Percentiles rank a stretch among this genome's conserved stretches.
These are phyloP conservation scores for Eubasilissa regina DNA, from an alignment of 1,140 invertebrate species.

Conservation along the genomic window DNA sequence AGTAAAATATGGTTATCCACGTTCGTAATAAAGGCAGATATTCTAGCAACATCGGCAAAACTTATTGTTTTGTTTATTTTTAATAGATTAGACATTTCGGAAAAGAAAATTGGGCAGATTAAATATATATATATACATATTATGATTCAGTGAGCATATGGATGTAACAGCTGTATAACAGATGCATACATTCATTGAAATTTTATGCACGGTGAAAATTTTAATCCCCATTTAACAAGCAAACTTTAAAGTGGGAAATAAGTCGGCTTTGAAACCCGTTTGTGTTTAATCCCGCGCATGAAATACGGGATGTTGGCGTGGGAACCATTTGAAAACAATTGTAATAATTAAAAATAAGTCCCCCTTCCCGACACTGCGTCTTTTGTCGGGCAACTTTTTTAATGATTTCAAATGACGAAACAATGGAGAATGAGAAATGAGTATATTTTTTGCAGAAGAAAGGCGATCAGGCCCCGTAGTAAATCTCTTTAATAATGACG, in stretches of 20 bases:
- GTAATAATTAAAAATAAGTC: constrained; percentile 12
- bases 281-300: not conserved
- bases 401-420: constrained; percentile 5
- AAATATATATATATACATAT: too few relatives aligned
- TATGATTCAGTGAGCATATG: too few relatives aligned
- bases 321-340: constrained; percentile 7
- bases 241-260: not conserved
- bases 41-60: too few relatives aligned
- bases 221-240: constrained; percentile 27
- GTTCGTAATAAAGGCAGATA: too few relatives aligned
- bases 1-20: too few relatives aligned
- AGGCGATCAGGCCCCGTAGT: too few relatives aligned
- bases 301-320: not conserved
- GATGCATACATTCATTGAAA: too few relatives aligned
- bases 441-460: not conserved
- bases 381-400: not conserved
- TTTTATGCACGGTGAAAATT: not conserved
- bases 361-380: not conserved
- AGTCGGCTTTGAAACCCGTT: not conserved
- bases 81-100: too few relatives aligned
- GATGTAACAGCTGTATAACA: too few relatives aligned
- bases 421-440: not conserved
- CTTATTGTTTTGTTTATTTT: too few relatives aligned
- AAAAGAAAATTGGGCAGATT: too few relatives aligned
- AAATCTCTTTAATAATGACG: too few relatives aligned